Conservation (phyloP, 2,797 vertebrate species). For the Hapalemur alaotrensis region DNA sequence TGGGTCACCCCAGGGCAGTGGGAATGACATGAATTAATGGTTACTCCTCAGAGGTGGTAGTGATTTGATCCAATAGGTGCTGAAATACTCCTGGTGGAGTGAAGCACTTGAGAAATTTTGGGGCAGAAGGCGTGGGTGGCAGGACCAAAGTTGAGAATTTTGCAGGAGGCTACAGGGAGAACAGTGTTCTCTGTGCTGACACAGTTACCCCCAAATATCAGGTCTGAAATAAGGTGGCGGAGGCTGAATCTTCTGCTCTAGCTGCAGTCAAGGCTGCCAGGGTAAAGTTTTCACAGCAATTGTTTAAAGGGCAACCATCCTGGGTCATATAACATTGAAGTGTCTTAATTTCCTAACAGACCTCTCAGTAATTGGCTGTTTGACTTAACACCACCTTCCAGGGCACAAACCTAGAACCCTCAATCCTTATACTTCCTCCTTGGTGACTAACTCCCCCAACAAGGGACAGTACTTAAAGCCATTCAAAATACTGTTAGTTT, state of each 20-base stretch:
- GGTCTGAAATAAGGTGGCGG: not conserved
- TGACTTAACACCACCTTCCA: not conserved
- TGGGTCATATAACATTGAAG: not conserved
- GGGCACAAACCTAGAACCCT: not conserved
- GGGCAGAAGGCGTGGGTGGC: not conserved
- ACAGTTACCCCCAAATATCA: not conserved
- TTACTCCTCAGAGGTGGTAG: not conserved
- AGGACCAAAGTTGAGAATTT: not conserved
- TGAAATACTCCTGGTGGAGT: not conserved
- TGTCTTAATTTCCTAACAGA: not conserved
- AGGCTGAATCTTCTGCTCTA: not conserved
- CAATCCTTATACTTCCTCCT: not conserved
- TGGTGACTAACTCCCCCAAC: not conserved
- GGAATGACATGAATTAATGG: not conserved
- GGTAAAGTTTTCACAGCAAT: not conserved
- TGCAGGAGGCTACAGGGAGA: not conserved
- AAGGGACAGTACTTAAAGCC: not conserved
- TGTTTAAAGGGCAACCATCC: not conserved
- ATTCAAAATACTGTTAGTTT: not conserved
- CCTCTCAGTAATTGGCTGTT: not conserved
- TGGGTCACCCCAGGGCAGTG: not conserved
- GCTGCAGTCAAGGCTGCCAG: not conserved
- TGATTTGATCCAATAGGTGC: not conserved
- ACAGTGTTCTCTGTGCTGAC: not conserved
- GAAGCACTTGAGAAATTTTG: not conserved